Evolutionary conservation across 2,888 invertebrate genomes (phyloP), one percentile per base, ranked within the genome.

Genomic region (Micoletzkya japonica): DNA sequence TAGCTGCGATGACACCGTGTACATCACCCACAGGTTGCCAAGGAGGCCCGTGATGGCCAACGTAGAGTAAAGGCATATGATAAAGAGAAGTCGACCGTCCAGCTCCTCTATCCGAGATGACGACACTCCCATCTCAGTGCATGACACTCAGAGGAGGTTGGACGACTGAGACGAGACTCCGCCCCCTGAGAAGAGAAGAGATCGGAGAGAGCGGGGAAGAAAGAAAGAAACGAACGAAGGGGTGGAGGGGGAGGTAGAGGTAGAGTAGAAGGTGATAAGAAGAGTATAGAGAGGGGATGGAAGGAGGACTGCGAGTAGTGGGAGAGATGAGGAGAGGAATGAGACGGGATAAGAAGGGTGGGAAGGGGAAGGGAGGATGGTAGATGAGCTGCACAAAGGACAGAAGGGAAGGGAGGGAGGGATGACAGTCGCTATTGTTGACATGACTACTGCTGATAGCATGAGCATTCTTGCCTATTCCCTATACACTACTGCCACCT

Each of bases 1-100:
- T 26, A 82, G 70, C 26, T 82, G 82, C 36, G 73, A 69, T 34
- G 74, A 73, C 4, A 83, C 81, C 7, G 81, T 83, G 58, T 75
- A 73, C 70, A 83, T 75, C 20, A 83, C 83, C 83, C 83, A 83
- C 32, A 76, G 58, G 70, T 83, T 83, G 52, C 83, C 83, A 24
- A 78, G 50, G 1, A 84, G 71, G 20, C 82, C 81, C 14, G 77
- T 78, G 26, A 79, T 66, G 24, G 80, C 82, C 52, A 83, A 64
- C 24, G 72, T 69, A 2, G 76, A 71, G 70, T 83, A 83, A 59
- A 83, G 61, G 6, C 68, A 68, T 66, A 77, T 77, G 37, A 80
- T 74, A 36, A 74, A 64, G 67, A 77, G 70, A 20, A 73, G 72
- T 63, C 71, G 72, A 20, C 73, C 71, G 36, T 71, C 71, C 39